phyloP scores from a whole-genome alignment of 2,797 vertebrate genomes.

The Enteromius argenteus region DNA sequence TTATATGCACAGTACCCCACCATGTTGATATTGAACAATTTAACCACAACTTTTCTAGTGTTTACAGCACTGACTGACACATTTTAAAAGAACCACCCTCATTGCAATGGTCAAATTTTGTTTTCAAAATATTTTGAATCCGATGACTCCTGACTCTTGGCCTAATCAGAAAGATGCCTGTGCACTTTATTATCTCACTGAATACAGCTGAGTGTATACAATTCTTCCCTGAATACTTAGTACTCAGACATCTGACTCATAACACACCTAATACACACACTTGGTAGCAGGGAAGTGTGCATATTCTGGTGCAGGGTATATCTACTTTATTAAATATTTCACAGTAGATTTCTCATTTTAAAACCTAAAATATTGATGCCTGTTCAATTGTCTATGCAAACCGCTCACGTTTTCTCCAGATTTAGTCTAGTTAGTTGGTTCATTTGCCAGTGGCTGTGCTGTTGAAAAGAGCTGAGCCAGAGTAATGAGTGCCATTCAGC shows the following conservation, averaged over 20 bases:
- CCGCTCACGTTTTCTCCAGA: background rate
- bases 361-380: background rate
- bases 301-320: background rate
- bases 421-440: constrained; percentile 26
- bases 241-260: background rate
- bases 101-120: background rate
- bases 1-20: background rate
- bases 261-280: no score
- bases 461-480: constrained; percentile 58
- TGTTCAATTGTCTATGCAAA: background rate
- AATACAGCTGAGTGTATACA: background rate
- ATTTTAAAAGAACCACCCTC: background rate
- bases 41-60: background rate
- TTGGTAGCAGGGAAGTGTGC: background rate
- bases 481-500: constrained; percentile 46
- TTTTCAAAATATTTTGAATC: background rate
- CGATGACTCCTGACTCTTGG: background rate
- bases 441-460: constrained; percentile 13
- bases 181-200: background rate
- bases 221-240: background rate
- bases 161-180: background rate
- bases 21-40: background rate
- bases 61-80: background rate
- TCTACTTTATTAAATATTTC: background rate
- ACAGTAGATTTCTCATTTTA: background rate